These are phyloP conservation scores for Spilosoma lubricipeda DNA, from an alignment of 2,888 invertebrate genomes.

Conservation along the genomic window DNA sequence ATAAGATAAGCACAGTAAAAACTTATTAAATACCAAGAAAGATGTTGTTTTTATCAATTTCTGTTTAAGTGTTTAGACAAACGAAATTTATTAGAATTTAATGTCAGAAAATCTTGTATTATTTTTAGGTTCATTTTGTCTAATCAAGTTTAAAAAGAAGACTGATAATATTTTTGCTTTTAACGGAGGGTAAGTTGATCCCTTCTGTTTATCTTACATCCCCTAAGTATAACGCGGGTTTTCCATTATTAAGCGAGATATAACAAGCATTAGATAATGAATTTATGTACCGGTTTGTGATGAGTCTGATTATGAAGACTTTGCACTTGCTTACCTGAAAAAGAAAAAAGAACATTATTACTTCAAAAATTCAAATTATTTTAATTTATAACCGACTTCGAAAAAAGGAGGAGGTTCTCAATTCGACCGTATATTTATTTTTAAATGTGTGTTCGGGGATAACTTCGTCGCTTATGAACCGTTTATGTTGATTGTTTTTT, in stretches of 20 bases:
- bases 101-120: neutral
- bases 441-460: no score
- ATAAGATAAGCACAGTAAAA: neutral
- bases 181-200: slow-evolving; percentile 37
- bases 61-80: neutral
- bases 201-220: slow-evolving; percentile 45
- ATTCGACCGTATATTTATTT: no score
- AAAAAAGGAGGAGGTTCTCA: no score
- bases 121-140: slow-evolving; percentile 3
- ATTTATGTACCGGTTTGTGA: slow-evolving; percentile 12
- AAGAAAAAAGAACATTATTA: slow-evolving; percentile 31
- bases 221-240: slow-evolving; percentile 48
- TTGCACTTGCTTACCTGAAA: slow-evolving; percentile 54
- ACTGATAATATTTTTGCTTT: slow-evolving; percentile 19
- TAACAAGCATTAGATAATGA: slow-evolving; percentile 13
- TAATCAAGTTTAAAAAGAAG: slow-evolving; percentile 18
- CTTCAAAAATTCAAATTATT: no score
- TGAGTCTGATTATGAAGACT: slow-evolving; percentile 6
- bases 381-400: no score
- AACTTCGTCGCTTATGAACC: no score
- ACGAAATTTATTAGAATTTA: neutral
- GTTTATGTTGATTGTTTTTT: no score
- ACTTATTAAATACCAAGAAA: neutral
- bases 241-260: slow-evolving; percentile 31
- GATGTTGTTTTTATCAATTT: neutral